Percentiles rank a stretch among this genome's conserved stretches.
Conservation (phyloP, 2,888 invertebrate species). For the Cryptosula pallasiana region DNA sequence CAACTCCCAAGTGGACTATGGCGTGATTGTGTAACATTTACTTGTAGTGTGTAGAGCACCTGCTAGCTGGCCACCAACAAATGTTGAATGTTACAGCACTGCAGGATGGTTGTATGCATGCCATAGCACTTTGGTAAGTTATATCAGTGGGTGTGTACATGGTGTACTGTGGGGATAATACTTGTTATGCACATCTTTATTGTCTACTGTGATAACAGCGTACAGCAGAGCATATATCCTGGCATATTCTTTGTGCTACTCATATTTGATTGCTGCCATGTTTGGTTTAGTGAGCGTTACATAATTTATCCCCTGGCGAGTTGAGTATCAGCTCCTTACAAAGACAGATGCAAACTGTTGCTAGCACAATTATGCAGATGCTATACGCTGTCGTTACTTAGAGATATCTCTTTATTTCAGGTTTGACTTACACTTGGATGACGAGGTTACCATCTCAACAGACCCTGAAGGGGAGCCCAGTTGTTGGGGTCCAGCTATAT, state of each 20-base stretch:
- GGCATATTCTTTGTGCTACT: too few species aligned
- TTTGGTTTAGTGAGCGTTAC: too few species aligned
- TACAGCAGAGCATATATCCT: background rate
- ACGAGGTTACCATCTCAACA: background rate
- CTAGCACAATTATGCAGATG: too few species aligned
- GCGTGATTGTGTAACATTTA: background rate
- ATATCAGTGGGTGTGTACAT: background rate
- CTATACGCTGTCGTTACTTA: too few species aligned
- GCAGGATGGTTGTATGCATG: background rate
- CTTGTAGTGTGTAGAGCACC: slow-evolving; percentile 1
- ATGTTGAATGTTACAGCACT: background rate
- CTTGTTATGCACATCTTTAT: too few species aligned
- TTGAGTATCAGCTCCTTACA: too few species aligned
- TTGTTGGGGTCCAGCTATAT: slow-evolving; percentile 4
- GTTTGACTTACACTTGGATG: slow-evolving; percentile 2
- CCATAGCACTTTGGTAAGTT: slow-evolving; percentile 1
- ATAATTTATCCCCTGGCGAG: too few species aligned
- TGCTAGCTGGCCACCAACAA: slow-evolving; percentile 4
- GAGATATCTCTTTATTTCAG: slow-evolving; percentile 15
- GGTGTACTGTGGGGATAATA: too few species aligned
- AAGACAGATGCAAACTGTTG: too few species aligned
- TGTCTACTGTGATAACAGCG: background rate
- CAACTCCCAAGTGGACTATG: background rate
- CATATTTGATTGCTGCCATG: too few species aligned
- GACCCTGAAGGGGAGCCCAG: background rate